These are phyloP conservation scores for Arion vulgaris DNA, from an alignment of 1,140 invertebrate species.

Conservation along the genomic window DNA sequence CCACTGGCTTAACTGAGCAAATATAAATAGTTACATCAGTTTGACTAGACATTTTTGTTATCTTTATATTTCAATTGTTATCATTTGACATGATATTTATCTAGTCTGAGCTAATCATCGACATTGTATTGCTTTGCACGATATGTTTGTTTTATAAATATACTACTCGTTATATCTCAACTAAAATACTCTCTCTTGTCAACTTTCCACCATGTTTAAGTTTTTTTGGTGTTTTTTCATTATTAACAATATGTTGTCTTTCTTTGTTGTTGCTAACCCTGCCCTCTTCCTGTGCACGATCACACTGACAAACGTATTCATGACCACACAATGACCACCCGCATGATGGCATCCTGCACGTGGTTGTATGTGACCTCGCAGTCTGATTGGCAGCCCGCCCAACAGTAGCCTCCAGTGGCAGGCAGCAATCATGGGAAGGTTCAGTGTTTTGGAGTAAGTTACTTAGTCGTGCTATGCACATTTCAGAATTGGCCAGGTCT, in stretches of 20 bases:
- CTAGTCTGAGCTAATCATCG: too few relatives aligned
- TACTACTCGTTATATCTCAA: too few relatives aligned
- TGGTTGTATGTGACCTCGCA: background rate
- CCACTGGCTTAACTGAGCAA: too few relatives aligned
- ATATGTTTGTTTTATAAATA: too few relatives aligned
- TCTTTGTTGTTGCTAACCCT: slow-evolving; percentile 23
- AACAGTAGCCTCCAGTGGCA: slow-evolving; percentile 34
- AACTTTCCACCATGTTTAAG: too few relatives aligned
- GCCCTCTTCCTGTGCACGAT: background rate
- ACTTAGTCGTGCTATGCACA: background rate
- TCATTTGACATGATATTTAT: too few relatives aligned
- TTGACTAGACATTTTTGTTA: too few relatives aligned
- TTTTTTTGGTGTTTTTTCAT: too few relatives aligned
- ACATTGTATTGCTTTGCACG: too few relatives aligned
- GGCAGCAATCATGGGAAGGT: slow-evolving; percentile 19
- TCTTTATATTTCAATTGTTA: too few relatives aligned
- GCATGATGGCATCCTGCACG: background rate
- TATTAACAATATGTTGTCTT: background rate
- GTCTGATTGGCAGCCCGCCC: slow-evolving; percentile 31
- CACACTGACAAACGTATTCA: background rate
- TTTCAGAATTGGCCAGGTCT: background rate
- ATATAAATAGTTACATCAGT: too few relatives aligned
- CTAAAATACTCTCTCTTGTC: too few relatives aligned
- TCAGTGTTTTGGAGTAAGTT: slow-evolving; percentile 39
- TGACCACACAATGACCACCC: background rate